A percentile compares a stretch with the other conserved stretches of the same genome.
phyloP scores from a whole-genome alignment of 2,797 vertebrate species.

The Nothura maculosa region DNA sequence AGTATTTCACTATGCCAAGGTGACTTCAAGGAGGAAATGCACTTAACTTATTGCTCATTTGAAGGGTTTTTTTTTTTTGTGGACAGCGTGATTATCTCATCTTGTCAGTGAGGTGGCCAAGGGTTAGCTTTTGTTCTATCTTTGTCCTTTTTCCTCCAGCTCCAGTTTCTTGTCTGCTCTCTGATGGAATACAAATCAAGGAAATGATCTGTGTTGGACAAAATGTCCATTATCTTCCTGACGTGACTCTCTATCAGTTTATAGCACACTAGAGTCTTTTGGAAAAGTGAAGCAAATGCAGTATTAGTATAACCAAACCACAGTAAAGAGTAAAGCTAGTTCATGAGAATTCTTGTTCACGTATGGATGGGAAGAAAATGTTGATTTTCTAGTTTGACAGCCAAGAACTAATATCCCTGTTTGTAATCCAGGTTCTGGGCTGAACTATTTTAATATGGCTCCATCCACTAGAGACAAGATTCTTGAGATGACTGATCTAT shows the following conservation, averaged over 20 bases:
- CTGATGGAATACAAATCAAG: constrained; percentile 71
- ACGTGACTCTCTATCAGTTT: background rate
- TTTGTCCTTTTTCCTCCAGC: constrained; percentile 51
- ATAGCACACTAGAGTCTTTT: background rate
- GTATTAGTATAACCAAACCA: background rate
- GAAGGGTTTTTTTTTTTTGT: constrained; percentile 55
- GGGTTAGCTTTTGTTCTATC: constrained; percentile 61
- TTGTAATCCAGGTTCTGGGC: background rate
- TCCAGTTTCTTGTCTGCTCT: constrained; percentile 39
- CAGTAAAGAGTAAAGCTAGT: background rate
- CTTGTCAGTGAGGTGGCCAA: constrained; percentile 56
- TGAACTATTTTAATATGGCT: background rate
- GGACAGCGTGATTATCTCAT: constrained; percentile 66
- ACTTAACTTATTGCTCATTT: constrained; percentile 70
- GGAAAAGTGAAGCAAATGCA: background rate
- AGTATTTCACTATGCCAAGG: constrained; percentile 56
- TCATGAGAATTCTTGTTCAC: background rate
- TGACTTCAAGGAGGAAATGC: constrained; percentile 53
- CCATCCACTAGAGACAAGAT: accelerated
- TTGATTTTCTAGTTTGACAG: background rate
- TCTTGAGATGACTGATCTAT: background rate
- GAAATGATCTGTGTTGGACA: constrained; percentile 24
- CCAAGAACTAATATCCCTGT: background rate
- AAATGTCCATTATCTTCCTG: constrained; percentile 52
- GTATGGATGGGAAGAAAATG: accelerated